Conservation (phyloP, 2,113 vertebrate genomes). For the Holacanthus passer region DNA sequence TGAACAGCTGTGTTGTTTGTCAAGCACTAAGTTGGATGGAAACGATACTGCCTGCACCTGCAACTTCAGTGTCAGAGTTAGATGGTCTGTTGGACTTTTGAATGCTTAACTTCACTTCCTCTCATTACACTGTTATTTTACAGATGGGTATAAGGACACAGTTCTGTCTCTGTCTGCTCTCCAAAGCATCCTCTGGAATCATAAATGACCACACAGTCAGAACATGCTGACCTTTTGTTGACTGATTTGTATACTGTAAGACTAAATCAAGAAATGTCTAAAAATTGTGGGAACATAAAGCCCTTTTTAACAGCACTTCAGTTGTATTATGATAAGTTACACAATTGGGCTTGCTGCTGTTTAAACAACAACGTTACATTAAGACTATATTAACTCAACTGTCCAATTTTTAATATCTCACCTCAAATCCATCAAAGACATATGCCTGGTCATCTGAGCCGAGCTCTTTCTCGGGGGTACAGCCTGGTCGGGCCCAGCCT, state of each 20-base stretch:
- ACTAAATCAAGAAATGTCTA: not conserved
- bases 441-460: slow-evolving; percentile 93
- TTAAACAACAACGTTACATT: not conserved
- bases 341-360: not conserved
- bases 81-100: not conserved
- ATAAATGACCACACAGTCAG: not conserved
- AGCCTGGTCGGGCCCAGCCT: slow-evolving; percentile 91
- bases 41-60: not conserved
- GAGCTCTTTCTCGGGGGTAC: slow-evolving; percentile 89
- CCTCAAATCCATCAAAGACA: slow-evolving; percentile 95
- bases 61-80: not conserved
- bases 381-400: not conserved
- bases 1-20: slow-evolving; percentile 1
- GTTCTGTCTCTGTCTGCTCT: not conserved
- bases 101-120: not conserved
- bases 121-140: not conserved
- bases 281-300: not conserved
- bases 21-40: not conserved
- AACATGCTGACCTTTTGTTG: not conserved
- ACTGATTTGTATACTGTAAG: not conserved
- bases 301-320: not conserved
- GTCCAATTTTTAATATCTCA: slow-evolving; percentile 63
- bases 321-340: not conserved
- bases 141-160: not conserved
- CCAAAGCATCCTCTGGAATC: slow-evolving; percentile 4